Evolutionary conservation across 2,113 vertebrate species (phyloP).

Genomic region (Notechis scutatus): DNA sequence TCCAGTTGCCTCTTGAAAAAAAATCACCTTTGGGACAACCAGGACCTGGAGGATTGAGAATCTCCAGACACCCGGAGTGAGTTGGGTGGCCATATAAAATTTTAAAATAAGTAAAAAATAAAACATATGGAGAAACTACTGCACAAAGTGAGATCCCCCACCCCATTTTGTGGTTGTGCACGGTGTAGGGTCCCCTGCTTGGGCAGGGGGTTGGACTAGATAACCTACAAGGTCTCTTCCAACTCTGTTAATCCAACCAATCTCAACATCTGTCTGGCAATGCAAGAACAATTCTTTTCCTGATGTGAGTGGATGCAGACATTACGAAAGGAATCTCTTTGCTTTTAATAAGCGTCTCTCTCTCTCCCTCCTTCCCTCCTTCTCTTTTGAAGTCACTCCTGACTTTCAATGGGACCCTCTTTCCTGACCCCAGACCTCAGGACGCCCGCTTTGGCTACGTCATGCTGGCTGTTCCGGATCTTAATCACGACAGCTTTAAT

Average conservation of each 20-base stretch:
- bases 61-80: neutral
- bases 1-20: too few species aligned
- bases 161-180: neutral
- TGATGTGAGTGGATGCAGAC: neutral
- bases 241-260: neutral
- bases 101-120: neutral
- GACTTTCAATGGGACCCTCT: slow-evolving; percentile 75
- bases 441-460: slow-evolving; percentile 89
- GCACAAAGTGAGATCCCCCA: neutral
- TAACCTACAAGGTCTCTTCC: too few species aligned
- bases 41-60: too few species aligned
- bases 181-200: too few species aligned
- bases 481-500: slow-evolving; percentile 84
- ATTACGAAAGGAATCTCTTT: neutral
- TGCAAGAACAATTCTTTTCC: neutral
- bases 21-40: too few species aligned
- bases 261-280: neutral
- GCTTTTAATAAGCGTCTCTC: neutral
- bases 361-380: neutral
- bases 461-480: slow-evolving; percentile 78
- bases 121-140: neutral
- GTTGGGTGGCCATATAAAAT: neutral
- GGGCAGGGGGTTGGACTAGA: too few species aligned
- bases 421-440: slow-evolving; percentile 73
- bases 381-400: slow-evolving; percentile 68